Base-by-base conservation (phyloP, 2,797 vertebrate genomes). In the Danio jaintianensis region DNA sequence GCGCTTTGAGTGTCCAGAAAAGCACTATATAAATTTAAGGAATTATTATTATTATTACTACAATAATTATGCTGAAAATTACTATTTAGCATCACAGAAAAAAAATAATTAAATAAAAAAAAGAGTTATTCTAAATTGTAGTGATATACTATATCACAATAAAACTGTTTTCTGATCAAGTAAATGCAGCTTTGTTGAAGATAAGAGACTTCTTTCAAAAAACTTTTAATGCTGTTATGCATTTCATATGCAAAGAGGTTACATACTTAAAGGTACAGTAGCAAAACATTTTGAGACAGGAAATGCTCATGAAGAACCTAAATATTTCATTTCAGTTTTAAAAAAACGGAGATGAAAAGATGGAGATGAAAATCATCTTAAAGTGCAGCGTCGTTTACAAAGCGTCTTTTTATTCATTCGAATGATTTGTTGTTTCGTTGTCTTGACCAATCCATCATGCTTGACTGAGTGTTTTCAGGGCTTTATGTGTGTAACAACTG, bases 401-500 rank as follows among this genome's bases (percentile, higher is more conserved):
- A 66, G 18, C 50, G 55, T 55, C 61, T 76, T 66, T 43, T 55
- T 18, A 55, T 75, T 75, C 29, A 18, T 62, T 29, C 45, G 40
- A 47, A 50, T 75, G 47, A 52, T 63, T 38, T 76, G 61, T 66
- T 75, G 48, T 42, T 52, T 13, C 18, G 36, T 42, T 75, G 74
- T 75, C 38, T 75, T 63, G 74, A 64, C 38, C 43, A 55, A 66
- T 78, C 50, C 42, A 48, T 78, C 52, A 68, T 18, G 52, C 52
- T 22, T 40, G 63, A 78, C 22, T 47, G 42, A 68, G 62, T 48
- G 64, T 56, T 47, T 58, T 78, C 64, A 67, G 64, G 18, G 48
- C 75, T 55, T 66, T 78, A 29, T 67, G 42, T 68, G 63, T 68
- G 53, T 48, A 59, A 78, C 48, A 55, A 68, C 75, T 68, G 63